Conservation (phyloP, 2,888 invertebrate species). For the Argyresthia goedartella region DNA sequence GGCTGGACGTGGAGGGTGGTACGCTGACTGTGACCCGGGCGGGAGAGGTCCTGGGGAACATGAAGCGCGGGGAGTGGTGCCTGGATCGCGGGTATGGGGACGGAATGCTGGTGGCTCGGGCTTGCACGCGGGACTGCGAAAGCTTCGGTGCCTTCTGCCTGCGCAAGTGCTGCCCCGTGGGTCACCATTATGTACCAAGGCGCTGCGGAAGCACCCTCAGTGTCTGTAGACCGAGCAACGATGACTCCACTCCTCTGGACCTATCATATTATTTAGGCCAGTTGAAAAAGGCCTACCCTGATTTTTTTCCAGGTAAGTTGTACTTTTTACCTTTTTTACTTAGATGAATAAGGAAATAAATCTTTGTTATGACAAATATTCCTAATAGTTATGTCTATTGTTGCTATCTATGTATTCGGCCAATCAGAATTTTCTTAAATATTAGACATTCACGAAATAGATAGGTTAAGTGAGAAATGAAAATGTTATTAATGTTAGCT, state of each 20-base stretch:
- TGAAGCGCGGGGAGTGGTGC: constrained; percentile 50
- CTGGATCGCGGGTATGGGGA: constrained; percentile 17
- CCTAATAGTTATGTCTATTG: too few species aligned
- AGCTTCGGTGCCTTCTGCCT: constrained; percentile 48
- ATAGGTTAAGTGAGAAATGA: too few species aligned
- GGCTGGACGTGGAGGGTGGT: constrained; percentile 32
- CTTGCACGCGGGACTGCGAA: constrained; percentile 39
- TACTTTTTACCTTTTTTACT: too few species aligned
- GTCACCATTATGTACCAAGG: constrained; percentile 48
- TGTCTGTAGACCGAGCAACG: constrained; percentile 35
- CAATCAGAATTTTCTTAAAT: too few species aligned
- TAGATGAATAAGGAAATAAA: too few species aligned
- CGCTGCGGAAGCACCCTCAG: constrained; percentile 36
- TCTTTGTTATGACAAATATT: too few species aligned
- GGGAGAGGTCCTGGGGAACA: constrained; percentile 17
- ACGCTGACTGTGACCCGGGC: constrained; percentile 25
- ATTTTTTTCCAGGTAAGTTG: constrained; percentile 1
- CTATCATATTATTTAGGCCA: constrained; percentile 40
- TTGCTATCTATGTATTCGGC: too few species aligned
- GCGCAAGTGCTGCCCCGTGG: constrained; percentile 68
- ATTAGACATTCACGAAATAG: too few species aligned
- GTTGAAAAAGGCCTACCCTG: constrained; percentile 15
- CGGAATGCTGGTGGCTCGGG: constrained; percentile 34
- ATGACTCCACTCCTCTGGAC: constrained; percentile 33
- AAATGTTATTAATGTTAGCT: too few species aligned